Evolutionary conservation across 2,113 vertebrate genomes (phyloP).

Genomic region (Alexandromys fortis): DNA sequence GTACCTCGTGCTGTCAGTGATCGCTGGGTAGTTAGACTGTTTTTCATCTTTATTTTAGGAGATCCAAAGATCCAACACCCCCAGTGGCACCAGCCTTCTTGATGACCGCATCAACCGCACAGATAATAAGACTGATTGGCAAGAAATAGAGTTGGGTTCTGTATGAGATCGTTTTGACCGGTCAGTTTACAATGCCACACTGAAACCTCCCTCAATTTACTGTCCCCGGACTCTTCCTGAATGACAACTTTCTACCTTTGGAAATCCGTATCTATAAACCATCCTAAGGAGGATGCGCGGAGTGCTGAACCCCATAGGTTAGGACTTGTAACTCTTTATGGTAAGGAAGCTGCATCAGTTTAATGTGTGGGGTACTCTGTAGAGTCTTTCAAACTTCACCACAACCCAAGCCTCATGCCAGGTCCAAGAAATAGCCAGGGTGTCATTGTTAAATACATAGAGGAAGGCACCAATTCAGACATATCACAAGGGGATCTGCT

Average conservation of each 20-base stretch:
- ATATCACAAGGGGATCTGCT: accelerated
- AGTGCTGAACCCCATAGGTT: background rate
- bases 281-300: background rate
- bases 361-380: background rate
- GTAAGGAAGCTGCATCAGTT: background rate
- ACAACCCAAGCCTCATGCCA: background rate
- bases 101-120: background rate
- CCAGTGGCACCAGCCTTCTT: background rate
- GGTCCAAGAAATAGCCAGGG: background rate
- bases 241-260: background rate
- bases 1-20: background rate
- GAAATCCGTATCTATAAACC: background rate
- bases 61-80: background rate
- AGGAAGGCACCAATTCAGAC: background rate
- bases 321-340: background rate
- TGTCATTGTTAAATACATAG: background rate
- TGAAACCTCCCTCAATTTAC: background rate
- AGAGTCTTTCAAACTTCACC: background rate
- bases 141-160: constrained; percentile 35
- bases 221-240: background rate
- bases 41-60: background rate
- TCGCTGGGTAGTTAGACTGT: constrained; percentile 46
- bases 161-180: background rate
- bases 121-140: background rate
- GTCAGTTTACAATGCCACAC: background rate